phyloP scores from a whole-genome alignment of 2,797 vertebrate species.

The Amblyraja radiata region DNA sequence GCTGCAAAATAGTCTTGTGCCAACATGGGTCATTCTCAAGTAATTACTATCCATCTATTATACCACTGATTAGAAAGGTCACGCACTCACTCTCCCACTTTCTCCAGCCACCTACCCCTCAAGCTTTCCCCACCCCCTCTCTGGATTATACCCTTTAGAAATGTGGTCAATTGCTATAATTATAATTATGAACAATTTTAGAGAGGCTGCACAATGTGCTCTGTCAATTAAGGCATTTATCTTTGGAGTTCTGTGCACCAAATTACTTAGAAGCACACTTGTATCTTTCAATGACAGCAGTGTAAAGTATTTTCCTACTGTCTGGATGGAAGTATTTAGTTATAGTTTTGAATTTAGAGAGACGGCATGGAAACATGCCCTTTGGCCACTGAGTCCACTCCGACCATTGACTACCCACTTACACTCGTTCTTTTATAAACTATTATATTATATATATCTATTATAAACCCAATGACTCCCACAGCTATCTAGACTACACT shows the following conservation, averaged over 20 bases:
- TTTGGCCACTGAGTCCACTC: too few relatives aligned
- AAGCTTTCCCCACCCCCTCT: slow-evolving; percentile 37
- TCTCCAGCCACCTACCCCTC: too few relatives aligned
- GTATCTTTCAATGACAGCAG: neutral
- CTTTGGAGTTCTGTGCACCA: neutral
- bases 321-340: neutral
- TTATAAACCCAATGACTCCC: too few relatives aligned
- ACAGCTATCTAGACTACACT: too few relatives aligned
- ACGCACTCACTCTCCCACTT: slow-evolving; percentile 57
- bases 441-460: too few relatives aligned
- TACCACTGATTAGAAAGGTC: slow-evolving; percentile 71
- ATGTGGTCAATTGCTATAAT: slow-evolving; percentile 65
- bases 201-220: slow-evolving; percentile 39
- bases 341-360: too few relatives aligned
- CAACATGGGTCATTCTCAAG: slow-evolving; percentile 67
- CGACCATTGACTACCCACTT: too few relatives aligned
- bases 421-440: too few relatives aligned
- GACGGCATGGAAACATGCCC: too few relatives aligned
- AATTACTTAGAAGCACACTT: neutral
- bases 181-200: slow-evolving; percentile 63
- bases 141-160: slow-evolving; percentile 50
- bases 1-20: slow-evolving; percentile 62
- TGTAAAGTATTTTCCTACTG: neutral
- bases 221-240: slow-evolving; percentile 9
- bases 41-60: slow-evolving; percentile 78